Base-by-base conservation (phyloP, 1,140 invertebrate genomes). In the Gonatopus flavifemur region DNA sequence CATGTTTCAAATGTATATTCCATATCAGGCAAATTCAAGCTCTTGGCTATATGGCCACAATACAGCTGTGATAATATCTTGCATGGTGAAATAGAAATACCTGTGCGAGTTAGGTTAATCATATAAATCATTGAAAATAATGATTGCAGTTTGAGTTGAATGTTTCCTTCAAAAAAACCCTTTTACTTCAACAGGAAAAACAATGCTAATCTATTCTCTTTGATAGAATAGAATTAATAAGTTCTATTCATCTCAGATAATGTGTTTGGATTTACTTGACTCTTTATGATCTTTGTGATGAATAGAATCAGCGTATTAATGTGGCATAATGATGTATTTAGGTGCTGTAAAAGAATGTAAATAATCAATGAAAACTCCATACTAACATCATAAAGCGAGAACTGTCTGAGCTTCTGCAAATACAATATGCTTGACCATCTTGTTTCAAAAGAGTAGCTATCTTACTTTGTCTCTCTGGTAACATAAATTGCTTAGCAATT, bases 331-430 rank as follows among this genome's bases (percentile, higher is more conserved):
- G 33, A 30, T 31, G 21, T 10, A 36, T 16, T 16, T 20, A 10
- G n/a, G 13, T 38, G 41, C 10, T 38, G 28, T 21, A 33, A 40
- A 8, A 31, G 39, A 38, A 21, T 44, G 30, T 33, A 22, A 45
- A 51, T 43, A 35, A 52, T 41, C 39, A 46, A 80, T 84, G 85
- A 78, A n/a, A n/a, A n/a, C n/a, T n/a, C n/a, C n/a, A n/a, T n/a
- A n/a, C n/a, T n/a, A n/a, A 94, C 90, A 98, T 98, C 95, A 98
- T 98, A 79, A 98, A 98, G 21, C 94, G 80, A 5, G 89, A 91
- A 61, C 90, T 91, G 69, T 98, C 94, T 0, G 92, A 90, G 13
- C 91, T 91, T 32, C 94, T 83, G 74, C 96, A 98, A 58, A 98
- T 91, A 72, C 96, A 98, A 72, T 98, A 98, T 3, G 89, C 86